These are phyloP conservation scores for Monopterus albus DNA, from an alignment of 2,113 vertebrate species.

Conservation along the genomic window DNA sequence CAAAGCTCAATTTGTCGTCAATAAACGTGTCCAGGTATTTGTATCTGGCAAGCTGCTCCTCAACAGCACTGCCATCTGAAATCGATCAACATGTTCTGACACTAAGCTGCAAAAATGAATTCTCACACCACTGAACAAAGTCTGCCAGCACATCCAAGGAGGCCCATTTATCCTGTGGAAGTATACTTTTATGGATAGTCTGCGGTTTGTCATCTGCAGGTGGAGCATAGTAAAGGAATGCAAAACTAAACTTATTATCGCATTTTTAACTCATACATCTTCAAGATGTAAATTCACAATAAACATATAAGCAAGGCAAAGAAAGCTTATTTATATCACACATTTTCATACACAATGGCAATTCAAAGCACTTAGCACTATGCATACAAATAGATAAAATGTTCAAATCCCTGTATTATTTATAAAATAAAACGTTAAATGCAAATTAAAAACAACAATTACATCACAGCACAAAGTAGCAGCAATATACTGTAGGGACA, in stretches of 20 bases:
- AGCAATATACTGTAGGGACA: background rate
- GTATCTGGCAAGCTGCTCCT: slow-evolving; percentile 49
- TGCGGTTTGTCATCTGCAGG: slow-evolving; percentile 2
- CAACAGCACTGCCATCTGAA: slow-evolving; percentile 56
- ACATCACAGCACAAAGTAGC: too few species aligned
- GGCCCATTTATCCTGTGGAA: slow-evolving; percentile 52
- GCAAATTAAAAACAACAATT: too few species aligned
- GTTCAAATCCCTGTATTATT: too few species aligned
- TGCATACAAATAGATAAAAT: too few species aligned
- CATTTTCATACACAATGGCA: too few species aligned
- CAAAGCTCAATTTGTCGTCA: slow-evolving; percentile 62
- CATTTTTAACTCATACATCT: background rate
- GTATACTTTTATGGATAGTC: slow-evolving; percentile 21
- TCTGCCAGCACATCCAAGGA: slow-evolving; percentile 26
- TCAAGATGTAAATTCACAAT: background rate
- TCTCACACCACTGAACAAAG: slow-evolving; percentile 50
- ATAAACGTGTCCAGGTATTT: slow-evolving; percentile 58
- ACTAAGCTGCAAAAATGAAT: slow-evolving; percentile 56
- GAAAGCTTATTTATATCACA: too few species aligned
- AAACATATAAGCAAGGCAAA: too few species aligned
- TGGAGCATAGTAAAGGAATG: background rate
- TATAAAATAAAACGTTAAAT: too few species aligned
- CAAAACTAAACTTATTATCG: background rate
- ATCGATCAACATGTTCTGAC: slow-evolving; percentile 49
- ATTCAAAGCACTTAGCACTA: too few species aligned